A percentile compares a stretch with the other conserved stretches of the same genome.
Evolutionary conservation across 2,113 vertebrate genomes (phyloP).

Genomic region (Microtus ochrogaster): DNA sequence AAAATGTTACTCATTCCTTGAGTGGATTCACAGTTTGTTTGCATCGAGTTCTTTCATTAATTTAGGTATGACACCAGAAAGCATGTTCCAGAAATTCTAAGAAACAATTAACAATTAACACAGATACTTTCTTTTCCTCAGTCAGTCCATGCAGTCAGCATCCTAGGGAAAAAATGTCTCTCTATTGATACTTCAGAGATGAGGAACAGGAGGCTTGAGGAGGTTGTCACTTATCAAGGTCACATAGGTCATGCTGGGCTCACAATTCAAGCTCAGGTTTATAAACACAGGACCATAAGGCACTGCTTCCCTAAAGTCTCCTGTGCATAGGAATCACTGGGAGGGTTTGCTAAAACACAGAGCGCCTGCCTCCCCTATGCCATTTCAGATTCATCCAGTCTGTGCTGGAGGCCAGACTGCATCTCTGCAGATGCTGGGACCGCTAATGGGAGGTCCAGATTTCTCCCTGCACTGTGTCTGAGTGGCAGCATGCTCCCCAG

Average conservation of each 20-base stretch:
- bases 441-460: too few relatives aligned
- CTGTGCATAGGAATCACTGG: neutral
- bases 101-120: neutral
- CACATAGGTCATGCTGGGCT: accelerated
- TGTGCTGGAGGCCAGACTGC: neutral
- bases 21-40: neutral
- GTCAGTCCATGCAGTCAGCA: neutral
- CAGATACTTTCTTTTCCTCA: neutral
- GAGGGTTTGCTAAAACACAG: neutral
- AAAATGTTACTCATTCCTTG: neutral
- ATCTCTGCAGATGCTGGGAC: neutral
- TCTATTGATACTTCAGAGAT: neutral
- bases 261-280: neutral
- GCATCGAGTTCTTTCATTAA: neutral
- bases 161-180: neutral
- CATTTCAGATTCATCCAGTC: neutral
- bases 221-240: neutral
- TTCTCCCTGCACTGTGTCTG: neutral
- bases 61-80: neutral
- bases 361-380: accelerated
- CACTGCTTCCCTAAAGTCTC: neutral
- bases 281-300: neutral
- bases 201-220: neutral
- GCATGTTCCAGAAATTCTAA: neutral
- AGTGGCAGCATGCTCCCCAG: neutral